Evolutionary conservation across 2,113 vertebrate species (phyloP).

Genomic region (Talpa occidentalis): DNA sequence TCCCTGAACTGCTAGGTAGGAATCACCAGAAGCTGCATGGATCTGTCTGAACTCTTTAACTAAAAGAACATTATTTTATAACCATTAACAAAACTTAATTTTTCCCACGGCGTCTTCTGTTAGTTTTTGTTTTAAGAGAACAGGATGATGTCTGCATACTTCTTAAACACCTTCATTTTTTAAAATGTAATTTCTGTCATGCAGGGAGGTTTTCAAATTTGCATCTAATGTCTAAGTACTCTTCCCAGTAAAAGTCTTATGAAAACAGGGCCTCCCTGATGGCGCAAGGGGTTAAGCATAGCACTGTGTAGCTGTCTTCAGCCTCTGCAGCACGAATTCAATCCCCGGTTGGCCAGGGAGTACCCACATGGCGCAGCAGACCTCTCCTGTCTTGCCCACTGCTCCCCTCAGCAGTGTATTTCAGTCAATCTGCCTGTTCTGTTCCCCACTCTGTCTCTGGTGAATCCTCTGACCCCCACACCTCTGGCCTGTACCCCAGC

Average conservation of each 20-base stretch:
- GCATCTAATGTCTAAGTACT: background rate
- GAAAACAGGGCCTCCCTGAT: too few species aligned
- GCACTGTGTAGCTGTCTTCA: too few species aligned
- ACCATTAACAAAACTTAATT: background rate
- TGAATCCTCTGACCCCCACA: too few species aligned
- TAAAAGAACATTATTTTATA: background rate
- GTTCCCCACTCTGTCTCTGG: too few species aligned
- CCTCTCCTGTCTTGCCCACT: too few species aligned
- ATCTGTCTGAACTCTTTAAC: background rate
- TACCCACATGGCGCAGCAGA: too few species aligned
- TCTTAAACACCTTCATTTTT: background rate
- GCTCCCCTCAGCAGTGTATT: too few species aligned
- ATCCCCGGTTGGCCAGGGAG: too few species aligned
- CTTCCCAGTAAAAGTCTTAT: background rate
- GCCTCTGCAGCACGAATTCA: too few species aligned
- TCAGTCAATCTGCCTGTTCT: too few species aligned
- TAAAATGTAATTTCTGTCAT: background rate
- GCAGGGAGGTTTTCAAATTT: background rate
- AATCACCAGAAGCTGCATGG: background rate
- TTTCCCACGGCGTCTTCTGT: background rate
- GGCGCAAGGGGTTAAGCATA: too few species aligned
- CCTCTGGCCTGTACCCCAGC: too few species aligned
- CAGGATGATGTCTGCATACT: background rate
- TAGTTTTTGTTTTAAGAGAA: background rate
- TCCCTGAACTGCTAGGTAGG: background rate